Percentiles rank a stretch among this genome's conserved stretches.
Evolutionary conservation across 1,140 invertebrate species (phyloP).

Genomic region (Cryptotermes secundus): DNA sequence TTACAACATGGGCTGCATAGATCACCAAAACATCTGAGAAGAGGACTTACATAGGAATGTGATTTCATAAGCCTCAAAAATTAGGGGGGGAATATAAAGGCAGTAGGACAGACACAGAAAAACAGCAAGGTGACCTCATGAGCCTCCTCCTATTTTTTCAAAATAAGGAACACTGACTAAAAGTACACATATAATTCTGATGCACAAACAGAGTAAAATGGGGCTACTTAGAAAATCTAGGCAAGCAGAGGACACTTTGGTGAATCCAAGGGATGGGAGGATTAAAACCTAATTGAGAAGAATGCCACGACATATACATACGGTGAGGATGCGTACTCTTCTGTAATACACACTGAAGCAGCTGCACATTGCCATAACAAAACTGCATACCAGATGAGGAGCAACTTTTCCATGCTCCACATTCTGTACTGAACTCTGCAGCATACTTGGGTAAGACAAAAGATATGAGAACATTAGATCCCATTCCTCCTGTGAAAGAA

Average conservation of each 20-base stretch:
- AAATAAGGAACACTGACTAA: no score
- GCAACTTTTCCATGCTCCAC: slow-evolving; percentile 50
- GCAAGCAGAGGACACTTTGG: neutral
- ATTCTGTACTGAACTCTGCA: slow-evolving; percentile 54
- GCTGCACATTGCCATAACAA: slow-evolving; percentile 60
- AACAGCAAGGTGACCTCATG: no score
- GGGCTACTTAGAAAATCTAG: neutral
- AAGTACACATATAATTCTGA: no score
- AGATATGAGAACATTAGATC: slow-evolving; percentile 64
- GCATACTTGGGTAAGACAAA: slow-evolving; percentile 57
- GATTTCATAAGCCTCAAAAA: no score
- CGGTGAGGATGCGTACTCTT: slow-evolving; percentile 63
- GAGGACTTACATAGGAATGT: no score
- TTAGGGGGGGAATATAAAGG: no score
- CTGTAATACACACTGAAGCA: slow-evolving; percentile 71
- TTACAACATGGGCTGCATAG: no score
- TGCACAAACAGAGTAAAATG: no score
- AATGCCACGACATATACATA: slow-evolving; percentile 45
- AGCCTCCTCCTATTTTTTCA: no score
- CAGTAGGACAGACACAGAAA: no score
- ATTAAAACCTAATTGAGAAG: slow-evolving; percentile 25
- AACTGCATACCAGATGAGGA: slow-evolving; percentile 62
- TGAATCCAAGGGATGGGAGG: neutral
- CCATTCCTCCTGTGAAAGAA: slow-evolving; percentile 66
- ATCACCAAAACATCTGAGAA: no score